A percentile compares a stretch with the other conserved stretches of the same genome.
Conservation (phyloP, 2,888 invertebrate species). For the Tenthredo livida region DNA sequence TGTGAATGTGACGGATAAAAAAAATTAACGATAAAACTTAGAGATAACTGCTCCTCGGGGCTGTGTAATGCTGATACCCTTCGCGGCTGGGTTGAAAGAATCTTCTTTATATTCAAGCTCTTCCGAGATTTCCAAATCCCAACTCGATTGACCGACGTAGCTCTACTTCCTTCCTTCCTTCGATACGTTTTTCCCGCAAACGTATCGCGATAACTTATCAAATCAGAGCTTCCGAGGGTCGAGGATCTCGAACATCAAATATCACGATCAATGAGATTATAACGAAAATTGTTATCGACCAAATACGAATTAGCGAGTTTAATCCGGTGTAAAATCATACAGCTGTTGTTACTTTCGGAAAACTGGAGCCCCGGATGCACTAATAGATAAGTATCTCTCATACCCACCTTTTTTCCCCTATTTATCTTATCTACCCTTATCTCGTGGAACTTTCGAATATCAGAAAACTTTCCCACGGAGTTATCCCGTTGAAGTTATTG, state of each 20-base stretch:
- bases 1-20: conserved; percentile 29
- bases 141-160: conserved; percentile 29
- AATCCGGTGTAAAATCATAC: not conserved
- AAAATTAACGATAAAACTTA: conserved; percentile 46
- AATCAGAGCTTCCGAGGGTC: not conserved
- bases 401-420: not conserved
- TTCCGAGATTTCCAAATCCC: conserved; percentile 30
- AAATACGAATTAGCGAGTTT: not conserved
- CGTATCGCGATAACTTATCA: conserved; percentile 34
- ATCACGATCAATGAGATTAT: not conserved
- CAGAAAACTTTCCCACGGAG: conserved; percentile 40
- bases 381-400: conserved; percentile 7
- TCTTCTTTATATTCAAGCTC: conserved; percentile 43
- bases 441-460: conserved; percentile 30
- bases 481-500: conserved; percentile 67
- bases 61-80: conserved; percentile 40
- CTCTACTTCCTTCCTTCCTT: not conserved
- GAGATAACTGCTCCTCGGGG: conserved; percentile 36
- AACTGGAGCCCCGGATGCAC: not conserved
- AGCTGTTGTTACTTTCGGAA: not conserved
- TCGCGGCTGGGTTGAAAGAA: conserved; percentile 40
- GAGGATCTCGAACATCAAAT: not conserved
- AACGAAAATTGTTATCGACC: not conserved
- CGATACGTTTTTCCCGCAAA: conserved; percentile 24
- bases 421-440: conserved; percentile 23